These are phyloP conservation scores for Carterocephalus palaemon DNA, from an alignment of 2,888 invertebrate species.

Conservation along the genomic window DNA sequence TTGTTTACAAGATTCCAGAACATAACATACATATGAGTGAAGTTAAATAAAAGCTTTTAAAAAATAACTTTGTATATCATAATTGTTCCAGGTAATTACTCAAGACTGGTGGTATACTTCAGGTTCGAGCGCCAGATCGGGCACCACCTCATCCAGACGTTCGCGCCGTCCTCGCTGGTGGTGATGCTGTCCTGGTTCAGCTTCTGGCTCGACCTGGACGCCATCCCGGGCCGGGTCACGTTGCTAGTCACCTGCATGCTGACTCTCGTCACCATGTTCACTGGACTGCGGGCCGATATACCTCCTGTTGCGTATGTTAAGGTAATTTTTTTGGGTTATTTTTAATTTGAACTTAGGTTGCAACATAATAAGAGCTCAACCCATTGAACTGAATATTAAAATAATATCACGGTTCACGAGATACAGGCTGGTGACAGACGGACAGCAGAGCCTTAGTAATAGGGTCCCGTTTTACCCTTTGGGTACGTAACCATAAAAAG, in stretches of 20 bases:
- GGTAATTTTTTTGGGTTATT: conserved; percentile 60
- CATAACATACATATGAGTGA: too few species aligned
- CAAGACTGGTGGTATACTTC: conserved; percentile 87
- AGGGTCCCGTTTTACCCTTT: too few species aligned
- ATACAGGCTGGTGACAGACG: too few species aligned
- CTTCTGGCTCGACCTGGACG: conserved; percentile 91
- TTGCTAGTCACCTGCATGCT: conserved; percentile 90
- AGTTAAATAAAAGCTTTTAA: too few species aligned
- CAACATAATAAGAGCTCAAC: too few species aligned
- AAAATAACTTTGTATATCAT: too few species aligned
- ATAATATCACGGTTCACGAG: too few species aligned
- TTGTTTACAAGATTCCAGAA: too few species aligned
- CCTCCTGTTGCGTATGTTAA: conserved; percentile 93
- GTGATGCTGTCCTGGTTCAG: conserved; percentile 93
- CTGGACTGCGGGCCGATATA: conserved; percentile 88
- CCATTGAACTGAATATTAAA: too few species aligned
- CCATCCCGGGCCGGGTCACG: conserved; percentile 89
- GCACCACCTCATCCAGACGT: conserved; percentile 90
- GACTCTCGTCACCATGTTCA: conserved; percentile 91
- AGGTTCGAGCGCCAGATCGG: conserved; percentile 91
- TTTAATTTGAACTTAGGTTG: too few species aligned
- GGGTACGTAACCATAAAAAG: too few species aligned
- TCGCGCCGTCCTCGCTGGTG: conserved; percentile 89
- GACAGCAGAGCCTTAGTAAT: too few species aligned
- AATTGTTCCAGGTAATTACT: conserved; percentile 83